Conservation (phyloP, 2,113 vertebrate genomes). For the Alexandromys fortis region DNA sequence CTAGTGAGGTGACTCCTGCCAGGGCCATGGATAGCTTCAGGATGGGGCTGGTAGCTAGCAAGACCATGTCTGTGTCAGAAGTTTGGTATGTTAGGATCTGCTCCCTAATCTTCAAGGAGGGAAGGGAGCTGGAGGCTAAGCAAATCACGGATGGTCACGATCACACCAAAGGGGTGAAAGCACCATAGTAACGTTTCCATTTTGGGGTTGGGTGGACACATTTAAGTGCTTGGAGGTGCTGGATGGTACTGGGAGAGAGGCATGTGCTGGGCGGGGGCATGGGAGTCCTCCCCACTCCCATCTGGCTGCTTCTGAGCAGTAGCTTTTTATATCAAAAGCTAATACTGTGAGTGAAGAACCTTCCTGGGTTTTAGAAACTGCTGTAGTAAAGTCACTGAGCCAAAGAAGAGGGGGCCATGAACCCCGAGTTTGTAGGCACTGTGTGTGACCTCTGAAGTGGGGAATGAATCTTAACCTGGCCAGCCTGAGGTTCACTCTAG, state of each 20-base stretch:
- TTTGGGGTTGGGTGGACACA: background rate
- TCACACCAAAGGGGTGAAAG: background rate
- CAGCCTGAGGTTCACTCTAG: background rate
- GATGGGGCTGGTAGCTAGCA: background rate
- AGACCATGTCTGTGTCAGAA: background rate
- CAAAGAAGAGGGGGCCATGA: background rate
- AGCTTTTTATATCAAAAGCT: background rate
- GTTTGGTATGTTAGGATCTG: background rate
- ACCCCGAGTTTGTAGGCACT: background rate
- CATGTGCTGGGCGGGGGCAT: rapidly evolving
- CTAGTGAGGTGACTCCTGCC: background rate
- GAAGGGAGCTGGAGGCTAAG: background rate
- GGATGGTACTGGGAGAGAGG: background rate
- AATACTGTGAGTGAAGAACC: background rate
- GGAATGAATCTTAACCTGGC: background rate
- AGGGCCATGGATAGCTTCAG: background rate
- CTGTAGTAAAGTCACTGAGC: background rate
- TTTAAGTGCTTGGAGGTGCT: background rate
- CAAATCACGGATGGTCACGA: background rate
- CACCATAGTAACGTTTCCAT: background rate
- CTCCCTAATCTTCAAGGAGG: background rate
- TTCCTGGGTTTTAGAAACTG: background rate
- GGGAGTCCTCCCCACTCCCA: background rate
- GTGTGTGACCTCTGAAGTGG: background rate
- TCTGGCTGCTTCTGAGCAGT: background rate